Evolutionary conservation across 2,113 vertebrate genomes (phyloP), one percentile per base, ranked within the genome.

Genomic region (Catharus bicknelli): DNA sequence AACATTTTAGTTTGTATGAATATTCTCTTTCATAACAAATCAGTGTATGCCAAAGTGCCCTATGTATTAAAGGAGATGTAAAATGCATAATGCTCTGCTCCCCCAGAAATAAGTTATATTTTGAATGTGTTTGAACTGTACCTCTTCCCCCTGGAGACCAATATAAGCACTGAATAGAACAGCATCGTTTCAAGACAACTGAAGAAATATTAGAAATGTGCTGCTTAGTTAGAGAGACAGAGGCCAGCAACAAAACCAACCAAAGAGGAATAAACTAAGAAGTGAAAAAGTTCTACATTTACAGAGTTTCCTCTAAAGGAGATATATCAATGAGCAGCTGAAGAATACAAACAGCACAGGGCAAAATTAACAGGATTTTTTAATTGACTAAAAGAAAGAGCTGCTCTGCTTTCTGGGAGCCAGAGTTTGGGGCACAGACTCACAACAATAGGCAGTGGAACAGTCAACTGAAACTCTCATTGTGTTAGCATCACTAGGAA

Each of bases 21-120:
- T 69, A 88, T 63, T 78, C 78, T 83, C 70, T 87, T 93, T 91
- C 68, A 91, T 72, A 78, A 36, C 50, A 78, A 64, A 58, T 36
- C 55, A 74, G 15, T 15, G 22, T 43, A 80, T 32, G 55, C 48
- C 47, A 85, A 58, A 58, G 77, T 17, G 13, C 26, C 54, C 74
- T 61, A 3, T 20, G 26, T 43, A 50, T 38, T 93, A 75, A 92
- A 86, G 47, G 17, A 85, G 59, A 92, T 50, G 32, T 21, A 86
- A 93, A 91, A 93, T 21, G 29, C 59, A 69, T 27, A 79, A 66
- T 19, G 54, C 45, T 76, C 62, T 87, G 16, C 38, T 66, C 38
- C n/a, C 13, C 55, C 10, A 14, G 30, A 76, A 90, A 87, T 58
- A 86, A 45, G 48, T 50, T 61, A 10, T 7, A 50, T 83, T 92